These are phyloP conservation scores for Coilia nasus DNA, from an alignment of 2,797 vertebrate species.

Conservation along the genomic window DNA sequence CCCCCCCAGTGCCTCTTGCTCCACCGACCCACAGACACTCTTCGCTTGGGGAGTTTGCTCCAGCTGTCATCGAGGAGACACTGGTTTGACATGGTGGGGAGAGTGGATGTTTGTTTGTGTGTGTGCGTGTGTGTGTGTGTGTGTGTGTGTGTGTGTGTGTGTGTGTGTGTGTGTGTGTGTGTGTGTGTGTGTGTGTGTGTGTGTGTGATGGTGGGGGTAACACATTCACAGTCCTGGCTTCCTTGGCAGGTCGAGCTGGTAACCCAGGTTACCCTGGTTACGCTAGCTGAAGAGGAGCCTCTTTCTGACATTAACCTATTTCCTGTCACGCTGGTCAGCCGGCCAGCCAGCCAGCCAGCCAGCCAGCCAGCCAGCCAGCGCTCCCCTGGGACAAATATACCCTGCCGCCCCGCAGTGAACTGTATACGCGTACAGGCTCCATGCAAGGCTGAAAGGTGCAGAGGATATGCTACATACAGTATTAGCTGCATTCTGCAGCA, in stretches of 20 bases:
- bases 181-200: not conserved
- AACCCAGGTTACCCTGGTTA: not conserved
- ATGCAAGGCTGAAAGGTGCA: not conserved
- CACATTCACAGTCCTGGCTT: not conserved
- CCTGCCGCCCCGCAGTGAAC: not conserved
- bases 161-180: not conserved
- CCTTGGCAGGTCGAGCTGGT: not conserved
- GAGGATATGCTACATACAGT: not conserved
- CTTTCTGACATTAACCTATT: constrained; percentile 39
- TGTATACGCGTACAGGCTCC: not conserved
- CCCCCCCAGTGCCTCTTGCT: not conserved
- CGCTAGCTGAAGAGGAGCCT: not conserved
- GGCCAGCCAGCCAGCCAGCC: too few species aligned
- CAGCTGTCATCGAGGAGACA: not conserved
- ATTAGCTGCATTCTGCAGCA: not conserved
- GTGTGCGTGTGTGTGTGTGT: constrained; percentile 50
- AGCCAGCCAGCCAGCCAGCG: not conserved
- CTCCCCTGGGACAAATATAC: not conserved
- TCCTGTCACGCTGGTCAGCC: constrained; percentile 40
- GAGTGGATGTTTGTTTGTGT: too few species aligned
- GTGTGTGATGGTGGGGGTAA: not conserved
- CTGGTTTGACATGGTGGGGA: not conserved
- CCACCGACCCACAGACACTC: not conserved
- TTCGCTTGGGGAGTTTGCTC: not conserved
- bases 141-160: constrained; percentile 23